phyloP scores from a whole-genome alignment of 2,888 invertebrate species.

The Nipponacmea schrenckii region DNA sequence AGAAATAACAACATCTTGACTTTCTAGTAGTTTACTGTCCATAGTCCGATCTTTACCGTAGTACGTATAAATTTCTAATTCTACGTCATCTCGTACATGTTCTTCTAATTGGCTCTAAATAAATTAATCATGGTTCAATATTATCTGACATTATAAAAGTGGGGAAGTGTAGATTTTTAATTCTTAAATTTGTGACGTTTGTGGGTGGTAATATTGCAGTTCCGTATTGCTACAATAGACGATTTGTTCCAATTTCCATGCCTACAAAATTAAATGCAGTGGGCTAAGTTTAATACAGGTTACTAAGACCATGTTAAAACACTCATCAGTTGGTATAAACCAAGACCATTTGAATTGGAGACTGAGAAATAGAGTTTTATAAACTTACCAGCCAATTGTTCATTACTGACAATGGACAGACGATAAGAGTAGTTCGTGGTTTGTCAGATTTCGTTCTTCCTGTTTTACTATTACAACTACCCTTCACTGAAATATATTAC shows the following conservation, averaged over 20 bases:
- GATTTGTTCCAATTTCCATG: too few relatives aligned
- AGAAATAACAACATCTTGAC: slow-evolving; percentile 49
- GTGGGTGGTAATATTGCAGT: too few relatives aligned
- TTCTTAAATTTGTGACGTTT: too few relatives aligned
- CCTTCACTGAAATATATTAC: slow-evolving; percentile 15
- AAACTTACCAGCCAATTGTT: slow-evolving; percentile 50
- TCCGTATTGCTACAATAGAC: too few relatives aligned
- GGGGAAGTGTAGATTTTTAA: too few relatives aligned
- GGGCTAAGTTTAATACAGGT: too few relatives aligned
- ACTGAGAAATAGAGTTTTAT: too few relatives aligned
- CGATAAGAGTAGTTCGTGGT: slow-evolving; percentile 45
- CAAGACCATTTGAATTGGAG: too few relatives aligned
- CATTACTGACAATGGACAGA: slow-evolving; percentile 49
- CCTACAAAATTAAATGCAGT: too few relatives aligned
- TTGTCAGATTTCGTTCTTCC: slow-evolving; percentile 38
- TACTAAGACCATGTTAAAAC: too few relatives aligned
- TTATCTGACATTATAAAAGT: neutral
- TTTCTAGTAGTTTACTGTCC: slow-evolving; percentile 32
- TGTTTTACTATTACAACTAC: slow-evolving; percentile 30
- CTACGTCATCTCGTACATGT: slow-evolving; percentile 42
- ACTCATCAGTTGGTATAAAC: too few relatives aligned
- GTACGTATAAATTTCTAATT: slow-evolving; percentile 45
- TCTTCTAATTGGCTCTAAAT: slow-evolving; percentile 46
- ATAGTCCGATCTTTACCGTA: slow-evolving; percentile 41
- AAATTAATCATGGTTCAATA: slow-evolving; percentile 1